Conservation (phyloP, 2,888 invertebrate species). For the Lydus trimaculatus region DNA sequence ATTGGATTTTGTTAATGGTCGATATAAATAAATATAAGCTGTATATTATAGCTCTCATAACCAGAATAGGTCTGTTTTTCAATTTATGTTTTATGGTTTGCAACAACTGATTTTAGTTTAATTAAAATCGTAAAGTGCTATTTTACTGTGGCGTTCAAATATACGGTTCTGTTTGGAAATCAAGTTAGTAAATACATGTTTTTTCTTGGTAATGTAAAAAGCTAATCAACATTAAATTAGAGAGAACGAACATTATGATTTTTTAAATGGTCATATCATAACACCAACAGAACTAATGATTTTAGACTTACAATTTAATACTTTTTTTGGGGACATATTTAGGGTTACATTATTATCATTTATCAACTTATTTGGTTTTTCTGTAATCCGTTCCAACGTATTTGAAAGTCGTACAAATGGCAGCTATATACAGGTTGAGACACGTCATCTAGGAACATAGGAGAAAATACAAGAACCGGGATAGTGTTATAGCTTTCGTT, state of each 20-base stretch:
- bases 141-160: not conserved
- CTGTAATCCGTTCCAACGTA: too few species aligned
- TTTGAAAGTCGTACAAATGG: too few species aligned
- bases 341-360: too few species aligned
- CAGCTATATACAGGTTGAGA: too few species aligned
- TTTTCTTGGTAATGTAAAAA: not conserved
- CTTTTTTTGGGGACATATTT: too few species aligned
- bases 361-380: too few species aligned
- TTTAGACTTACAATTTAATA: too few species aligned
- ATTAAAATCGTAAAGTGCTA: not conserved
- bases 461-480: too few species aligned
- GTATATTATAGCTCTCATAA: not conserved
- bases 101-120: not conserved
- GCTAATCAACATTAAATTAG: not conserved
- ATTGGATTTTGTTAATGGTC: constrained; percentile 1
- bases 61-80: not conserved
- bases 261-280: too few species aligned
- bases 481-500: too few species aligned
- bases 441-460: too few species aligned
- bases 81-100: not conserved
- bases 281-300: too few species aligned
- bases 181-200: not conserved
- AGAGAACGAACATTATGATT: not conserved
- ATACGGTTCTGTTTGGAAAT: not conserved
- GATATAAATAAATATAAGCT: not conserved